These are phyloP conservation scores for Xenops minutus DNA, from an alignment of 2,797 vertebrate species.

Conservation along the genomic window DNA sequence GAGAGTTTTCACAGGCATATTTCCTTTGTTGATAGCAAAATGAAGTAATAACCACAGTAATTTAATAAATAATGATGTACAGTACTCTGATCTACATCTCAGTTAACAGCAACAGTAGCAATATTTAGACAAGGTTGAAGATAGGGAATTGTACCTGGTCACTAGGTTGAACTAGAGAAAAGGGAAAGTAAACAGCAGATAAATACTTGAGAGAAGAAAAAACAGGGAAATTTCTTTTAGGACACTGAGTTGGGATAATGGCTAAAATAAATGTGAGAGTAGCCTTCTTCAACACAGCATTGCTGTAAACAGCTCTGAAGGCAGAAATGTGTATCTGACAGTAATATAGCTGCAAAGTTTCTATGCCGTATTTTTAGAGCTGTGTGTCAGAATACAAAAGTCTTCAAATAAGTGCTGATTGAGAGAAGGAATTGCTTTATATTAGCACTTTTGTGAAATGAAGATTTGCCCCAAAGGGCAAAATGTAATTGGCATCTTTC, in stretches of 20 bases:
- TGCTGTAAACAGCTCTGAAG: not conserved
- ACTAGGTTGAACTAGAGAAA: not conserved
- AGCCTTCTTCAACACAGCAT: not conserved
- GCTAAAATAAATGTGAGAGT: not conserved
- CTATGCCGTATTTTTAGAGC: not conserved
- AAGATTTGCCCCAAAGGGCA: not conserved
- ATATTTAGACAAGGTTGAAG: not conserved
- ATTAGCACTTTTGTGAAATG: not conserved
- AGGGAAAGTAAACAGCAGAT: not conserved
- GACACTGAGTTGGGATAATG: not conserved
- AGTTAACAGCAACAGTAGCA: not conserved
- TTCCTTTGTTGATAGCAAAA: not conserved
- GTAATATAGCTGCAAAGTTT: not conserved
- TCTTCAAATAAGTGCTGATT: not conserved
- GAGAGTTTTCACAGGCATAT: not conserved
- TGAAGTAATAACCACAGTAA: not conserved
- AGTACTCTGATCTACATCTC: not conserved
- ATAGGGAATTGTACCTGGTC: not conserved
- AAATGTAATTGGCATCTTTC: not conserved
- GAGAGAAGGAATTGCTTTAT: not conserved
- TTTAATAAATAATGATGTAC: not conserved
- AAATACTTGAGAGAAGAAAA: not conserved
- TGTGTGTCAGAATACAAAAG: not conserved
- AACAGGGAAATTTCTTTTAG: not conserved
- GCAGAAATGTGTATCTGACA: not conserved